Conservation (phyloP, 2,888 invertebrate species). For the Sesia apiformis region DNA sequence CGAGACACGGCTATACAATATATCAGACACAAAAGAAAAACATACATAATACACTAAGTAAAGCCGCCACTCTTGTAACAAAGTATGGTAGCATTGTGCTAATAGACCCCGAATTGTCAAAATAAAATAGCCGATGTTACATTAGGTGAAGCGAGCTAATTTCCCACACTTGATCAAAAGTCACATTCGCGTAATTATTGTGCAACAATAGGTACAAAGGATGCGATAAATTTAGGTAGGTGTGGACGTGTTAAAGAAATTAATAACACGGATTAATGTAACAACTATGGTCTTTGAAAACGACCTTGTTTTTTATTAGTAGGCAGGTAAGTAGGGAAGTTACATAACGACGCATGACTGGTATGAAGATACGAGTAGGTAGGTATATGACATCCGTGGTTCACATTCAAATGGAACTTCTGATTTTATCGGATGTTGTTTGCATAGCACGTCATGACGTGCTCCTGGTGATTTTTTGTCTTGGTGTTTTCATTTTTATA, state of each 20-base stretch:
- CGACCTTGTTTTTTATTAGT: not conserved
- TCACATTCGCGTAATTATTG: slow-evolving; percentile 27
- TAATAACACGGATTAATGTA: slow-evolving; percentile 43
- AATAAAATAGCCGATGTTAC: slow-evolving; percentile 42
- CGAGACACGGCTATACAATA: slow-evolving; percentile 67
- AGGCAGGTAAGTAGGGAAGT: not conserved
- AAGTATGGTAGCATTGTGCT: slow-evolving; percentile 42
- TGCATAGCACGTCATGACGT: not conserved
- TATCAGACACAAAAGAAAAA: slow-evolving; percentile 65
- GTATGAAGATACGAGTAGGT: not conserved
- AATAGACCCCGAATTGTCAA: slow-evolving; percentile 63
- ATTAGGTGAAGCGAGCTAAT: slow-evolving; percentile 27
- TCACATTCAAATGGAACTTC: not conserved
- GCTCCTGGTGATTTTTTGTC: slow-evolving; percentile 6
- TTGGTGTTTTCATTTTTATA: slow-evolving; percentile 1
- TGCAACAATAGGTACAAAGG: slow-evolving; percentile 28
- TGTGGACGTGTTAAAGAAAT: slow-evolving; percentile 52
- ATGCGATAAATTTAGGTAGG: slow-evolving; percentile 45
- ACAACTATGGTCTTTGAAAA: not conserved
- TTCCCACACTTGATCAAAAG: slow-evolving; percentile 56
- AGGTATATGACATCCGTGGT: not conserved
- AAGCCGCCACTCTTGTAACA: slow-evolving; percentile 46
- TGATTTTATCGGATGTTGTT: not conserved
- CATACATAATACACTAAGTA: slow-evolving; percentile 49
- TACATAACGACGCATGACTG: not conserved